Conservation (phyloP, 1,140 invertebrate genomes). For the Rhynchophorus ferrugineus region DNA sequence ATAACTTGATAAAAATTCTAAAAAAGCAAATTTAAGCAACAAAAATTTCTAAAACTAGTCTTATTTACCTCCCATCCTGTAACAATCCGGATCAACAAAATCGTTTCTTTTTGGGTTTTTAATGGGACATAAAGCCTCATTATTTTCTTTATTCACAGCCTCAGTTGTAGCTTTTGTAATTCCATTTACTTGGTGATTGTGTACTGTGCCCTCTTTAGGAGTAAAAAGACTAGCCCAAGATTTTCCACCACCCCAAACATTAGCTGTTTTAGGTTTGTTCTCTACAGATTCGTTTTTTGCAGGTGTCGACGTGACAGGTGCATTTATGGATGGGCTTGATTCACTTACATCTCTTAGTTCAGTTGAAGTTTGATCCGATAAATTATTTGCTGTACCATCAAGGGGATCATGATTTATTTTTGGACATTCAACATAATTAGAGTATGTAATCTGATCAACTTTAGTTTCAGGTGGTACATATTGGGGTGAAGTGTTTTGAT, state of each 20-base stretch:
- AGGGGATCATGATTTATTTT: too few species aligned
- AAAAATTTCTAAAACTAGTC: neutral
- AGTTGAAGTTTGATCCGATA: too few species aligned
- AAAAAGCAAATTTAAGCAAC: slow-evolving; percentile 36
- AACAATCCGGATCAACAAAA: slow-evolving; percentile 52
- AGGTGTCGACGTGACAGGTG: neutral
- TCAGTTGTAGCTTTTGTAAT: slow-evolving; percentile 8
- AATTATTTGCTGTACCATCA: too few species aligned
- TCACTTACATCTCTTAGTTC: too few species aligned
- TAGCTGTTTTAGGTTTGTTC: slow-evolving; percentile 8
- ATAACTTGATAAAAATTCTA: slow-evolving; percentile 65
- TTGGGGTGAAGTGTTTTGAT: neutral
- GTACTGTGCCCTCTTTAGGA: slow-evolving; percentile 11
- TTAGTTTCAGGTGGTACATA: slow-evolving; percentile 4
- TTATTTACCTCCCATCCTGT: slow-evolving; percentile 56
- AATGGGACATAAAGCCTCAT: slow-evolving; percentile 29
- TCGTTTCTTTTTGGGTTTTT: slow-evolving; percentile 33
- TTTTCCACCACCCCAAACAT: slow-evolving; percentile 18
- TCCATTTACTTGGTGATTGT: slow-evolving; percentile 4
- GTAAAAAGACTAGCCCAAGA: slow-evolving; percentile 39
- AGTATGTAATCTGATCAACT: too few species aligned
- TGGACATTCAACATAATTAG: too few species aligned
- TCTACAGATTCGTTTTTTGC: slow-evolving; percentile 9
- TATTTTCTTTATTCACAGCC: slow-evolving; percentile 22
- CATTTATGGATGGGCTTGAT: slow-evolving; percentile 18